Percentiles rank a stretch among this genome's conserved stretches.
These are phyloP conservation scores for Drosophila tripunctata DNA, from an alignment of 2,888 invertebrate species.

Conservation along the genomic window DNA sequence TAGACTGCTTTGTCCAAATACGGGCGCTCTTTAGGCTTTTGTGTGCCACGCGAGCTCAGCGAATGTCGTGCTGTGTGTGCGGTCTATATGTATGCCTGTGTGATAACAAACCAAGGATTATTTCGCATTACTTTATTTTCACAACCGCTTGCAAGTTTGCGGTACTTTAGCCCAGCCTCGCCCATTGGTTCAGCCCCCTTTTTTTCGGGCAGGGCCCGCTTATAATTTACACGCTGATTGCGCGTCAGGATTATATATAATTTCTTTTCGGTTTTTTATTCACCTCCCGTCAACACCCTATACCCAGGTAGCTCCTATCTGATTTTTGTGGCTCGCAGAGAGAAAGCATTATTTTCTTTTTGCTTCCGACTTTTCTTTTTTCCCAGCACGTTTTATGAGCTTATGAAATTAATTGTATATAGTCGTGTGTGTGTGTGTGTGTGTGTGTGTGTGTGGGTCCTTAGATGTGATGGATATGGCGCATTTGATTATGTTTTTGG, in stretches of 20 bases:
- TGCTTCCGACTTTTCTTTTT: conserved; percentile 26
- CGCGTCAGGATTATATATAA: conserved; percentile 76
- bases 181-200: too few relatives aligned
- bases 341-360: too few relatives aligned
- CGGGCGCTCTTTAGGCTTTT: conserved; percentile 72
- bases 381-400: conserved; percentile 73
- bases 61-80: conserved; percentile 51
- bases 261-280: conserved; percentile 56
- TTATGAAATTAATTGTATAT: conserved; percentile 75
- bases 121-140: conserved; percentile 79
- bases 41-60: conserved; percentile 67
- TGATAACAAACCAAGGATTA: conserved; percentile 79
- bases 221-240: conserved; percentile 80
- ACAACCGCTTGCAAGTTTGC: conserved; percentile 76
- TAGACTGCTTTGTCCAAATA: conserved; percentile 33
- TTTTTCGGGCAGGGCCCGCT: conserved; percentile 44
- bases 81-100: conserved; percentile 54
- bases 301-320: conserved; percentile 47
- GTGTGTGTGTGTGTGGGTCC: conserved; percentile 27
- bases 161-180: conserved; percentile 69
- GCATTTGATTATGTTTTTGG: conserved; percentile 74
- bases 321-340: conserved; percentile 54
- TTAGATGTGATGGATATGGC: conserved; percentile 67
- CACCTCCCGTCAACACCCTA: conserved; percentile 38
- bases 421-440: conserved; percentile 36